phyloP scores from a whole-genome alignment of 2,113 vertebrate genomes.

The Phalacrocorax pelagicus region DNA sequence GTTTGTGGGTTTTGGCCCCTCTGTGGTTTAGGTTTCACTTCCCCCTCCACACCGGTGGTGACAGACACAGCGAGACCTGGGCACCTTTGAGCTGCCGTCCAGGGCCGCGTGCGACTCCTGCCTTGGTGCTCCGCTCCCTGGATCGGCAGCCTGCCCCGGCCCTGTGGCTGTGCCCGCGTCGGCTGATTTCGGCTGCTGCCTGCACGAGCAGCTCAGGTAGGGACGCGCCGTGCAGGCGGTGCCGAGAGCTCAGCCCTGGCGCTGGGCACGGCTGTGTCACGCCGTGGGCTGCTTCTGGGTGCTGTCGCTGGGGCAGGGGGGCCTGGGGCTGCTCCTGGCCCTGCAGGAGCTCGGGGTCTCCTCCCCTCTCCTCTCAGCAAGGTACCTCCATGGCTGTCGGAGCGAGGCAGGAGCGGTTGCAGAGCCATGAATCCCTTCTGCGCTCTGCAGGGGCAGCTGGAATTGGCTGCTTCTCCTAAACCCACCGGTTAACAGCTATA shows the following conservation, averaged over 20 bases:
- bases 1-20: neutral
- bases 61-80: accelerated
- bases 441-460: neutral
- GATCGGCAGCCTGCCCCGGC: accelerated
- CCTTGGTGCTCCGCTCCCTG: accelerated
- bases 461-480: neutral
- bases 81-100: neutral
- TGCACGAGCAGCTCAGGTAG: neutral
- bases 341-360: accelerated
- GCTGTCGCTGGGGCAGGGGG: too few species aligned
- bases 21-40: neutral
- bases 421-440: neutral
- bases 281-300: neutral
- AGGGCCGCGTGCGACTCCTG: accelerated
- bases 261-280: accelerated
- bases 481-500: neutral
- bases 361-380: neutral
- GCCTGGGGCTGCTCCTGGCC: neutral
- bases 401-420: neutral
- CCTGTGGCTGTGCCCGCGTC: accelerated
- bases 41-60: neutral
- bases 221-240: accelerated
- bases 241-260: neutral
- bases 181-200: neutral
- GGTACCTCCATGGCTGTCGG: neutral